Base-by-base conservation (phyloP, 1,140 invertebrate genomes). In the Propsilocerus akamusi region DNA sequence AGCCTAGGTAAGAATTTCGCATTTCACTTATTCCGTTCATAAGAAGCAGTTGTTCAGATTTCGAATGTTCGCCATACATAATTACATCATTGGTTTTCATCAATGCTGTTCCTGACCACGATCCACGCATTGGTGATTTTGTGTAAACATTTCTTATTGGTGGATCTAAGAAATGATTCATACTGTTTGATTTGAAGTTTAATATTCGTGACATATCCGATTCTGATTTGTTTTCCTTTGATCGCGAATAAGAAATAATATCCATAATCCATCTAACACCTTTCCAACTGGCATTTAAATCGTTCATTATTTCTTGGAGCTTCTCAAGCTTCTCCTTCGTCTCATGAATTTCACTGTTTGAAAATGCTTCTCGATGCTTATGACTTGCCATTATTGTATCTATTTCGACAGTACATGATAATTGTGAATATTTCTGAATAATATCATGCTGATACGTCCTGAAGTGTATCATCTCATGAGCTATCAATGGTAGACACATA, bases 221-320 rank as follows among this genome's bases (percentile, higher is more conserved):
- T 5, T 57, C 53, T 11, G 51, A 48, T 5, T 57, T 54, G 0
- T 58, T 52, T 55, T 62, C 26, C 61, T 72, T 57, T 86, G 83
- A 60, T 95, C 92, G 50, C 92, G 71, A 1, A 61, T 90, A 92
- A 1, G 86, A 82, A 30, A 97, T 86, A 3, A 94, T 80, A 58
- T 97, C 91, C 75, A 94, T 88, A 1, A 97, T 74, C 94, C 94
- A 98, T 11, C 95, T 76, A 3, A 87, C 81, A 22, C 81, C 80
- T 60, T 93, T 92, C 94, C 94, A 97, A 1, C 88, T 78, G 0
- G 72, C 62, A 55, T 92, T 91, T 10, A 92, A 68, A 57, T 82
- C 83, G 1, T 75, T 69, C 60, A 91, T 87, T 4, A 93, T 72
- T 49, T 88, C 80, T 59, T 90, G 81, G 14, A 96, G 65, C 56